These are phyloP conservation scores for Heterochromis multidens DNA, from an alignment of 2,113 vertebrate genomes.

Conservation along the genomic window DNA sequence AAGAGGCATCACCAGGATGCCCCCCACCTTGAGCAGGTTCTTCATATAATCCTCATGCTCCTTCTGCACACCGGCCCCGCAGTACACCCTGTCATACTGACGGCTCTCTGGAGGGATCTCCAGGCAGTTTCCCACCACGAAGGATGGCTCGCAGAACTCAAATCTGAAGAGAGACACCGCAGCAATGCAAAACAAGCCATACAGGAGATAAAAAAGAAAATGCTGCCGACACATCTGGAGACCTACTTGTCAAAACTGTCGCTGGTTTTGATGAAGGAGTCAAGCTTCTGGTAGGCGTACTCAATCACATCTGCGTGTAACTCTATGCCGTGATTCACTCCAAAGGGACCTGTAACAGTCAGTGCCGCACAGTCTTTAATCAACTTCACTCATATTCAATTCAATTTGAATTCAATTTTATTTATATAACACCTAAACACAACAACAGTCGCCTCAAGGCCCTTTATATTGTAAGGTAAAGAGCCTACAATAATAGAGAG, in stretches of 20 bases:
- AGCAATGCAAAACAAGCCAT: neutral
- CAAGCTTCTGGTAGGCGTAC: slow-evolving; percentile 92
- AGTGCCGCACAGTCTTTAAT: neutral
- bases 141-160: slow-evolving; percentile 95
- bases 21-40: slow-evolving; percentile 91
- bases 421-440: neutral
- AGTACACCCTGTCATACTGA: slow-evolving; percentile 95
- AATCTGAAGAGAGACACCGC: slow-evolving; percentile 75
- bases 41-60: slow-evolving; percentile 97
- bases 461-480: neutral
- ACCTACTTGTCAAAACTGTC: slow-evolving; percentile 96
- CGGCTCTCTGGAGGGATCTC: slow-evolving; percentile 89
- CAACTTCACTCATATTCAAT: neutral
- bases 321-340: slow-evolving; percentile 94
- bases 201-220: too few species aligned
- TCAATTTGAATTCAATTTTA: neutral
- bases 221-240: neutral
- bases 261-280: slow-evolving; percentile 93
- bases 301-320: slow-evolving; percentile 92
- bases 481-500: neutral
- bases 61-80: slow-evolving; percentile 93
- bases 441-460: neutral
- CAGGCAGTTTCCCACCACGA: slow-evolving; percentile 92
- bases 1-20: slow-evolving; percentile 94
- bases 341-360: slow-evolving; percentile 84